Evolutionary conservation across 2,113 vertebrate species (phyloP).

Genomic region (Macheiramphus alcinus): DNA sequence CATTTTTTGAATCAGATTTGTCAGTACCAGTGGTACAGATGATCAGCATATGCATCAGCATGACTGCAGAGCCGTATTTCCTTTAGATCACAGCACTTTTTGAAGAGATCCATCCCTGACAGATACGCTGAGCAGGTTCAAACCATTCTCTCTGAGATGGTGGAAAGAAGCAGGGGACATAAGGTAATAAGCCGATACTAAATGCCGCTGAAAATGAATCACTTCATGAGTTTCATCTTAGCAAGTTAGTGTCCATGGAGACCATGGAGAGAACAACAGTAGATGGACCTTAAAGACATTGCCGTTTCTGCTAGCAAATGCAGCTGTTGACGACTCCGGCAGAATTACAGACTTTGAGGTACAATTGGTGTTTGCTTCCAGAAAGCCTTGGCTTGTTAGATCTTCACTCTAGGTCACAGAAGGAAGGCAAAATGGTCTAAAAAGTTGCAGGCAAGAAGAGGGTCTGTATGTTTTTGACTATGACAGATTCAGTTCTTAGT

Average conservation of each 20-base stretch:
- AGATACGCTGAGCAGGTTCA: constrained; percentile 1
- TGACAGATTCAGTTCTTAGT: background rate
- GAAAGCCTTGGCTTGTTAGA: background rate
- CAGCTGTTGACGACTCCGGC: constrained; percentile 8
- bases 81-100: background rate
- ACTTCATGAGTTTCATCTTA: constrained; percentile 5
- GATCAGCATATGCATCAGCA: background rate
- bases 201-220: constrained; percentile 17
- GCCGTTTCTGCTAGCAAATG: constrained; percentile 21
- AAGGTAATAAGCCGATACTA: background rate
- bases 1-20: constrained; percentile 23
- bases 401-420: background rate
- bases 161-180: constrained; percentile 3
- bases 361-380: background rate
- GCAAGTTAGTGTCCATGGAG: background rate
- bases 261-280: background rate
- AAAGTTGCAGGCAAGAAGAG: background rate
- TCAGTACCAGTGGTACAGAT: background rate
- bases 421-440: background rate
- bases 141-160: background rate
- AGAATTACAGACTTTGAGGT: constrained; percentile 11
- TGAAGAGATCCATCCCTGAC: background rate
- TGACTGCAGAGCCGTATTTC: background rate
- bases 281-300: constrained; percentile 6
- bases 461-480: background rate